Conservation (phyloP, 1,140 invertebrate species). For the Neoseiulus cucumeris region DNA sequence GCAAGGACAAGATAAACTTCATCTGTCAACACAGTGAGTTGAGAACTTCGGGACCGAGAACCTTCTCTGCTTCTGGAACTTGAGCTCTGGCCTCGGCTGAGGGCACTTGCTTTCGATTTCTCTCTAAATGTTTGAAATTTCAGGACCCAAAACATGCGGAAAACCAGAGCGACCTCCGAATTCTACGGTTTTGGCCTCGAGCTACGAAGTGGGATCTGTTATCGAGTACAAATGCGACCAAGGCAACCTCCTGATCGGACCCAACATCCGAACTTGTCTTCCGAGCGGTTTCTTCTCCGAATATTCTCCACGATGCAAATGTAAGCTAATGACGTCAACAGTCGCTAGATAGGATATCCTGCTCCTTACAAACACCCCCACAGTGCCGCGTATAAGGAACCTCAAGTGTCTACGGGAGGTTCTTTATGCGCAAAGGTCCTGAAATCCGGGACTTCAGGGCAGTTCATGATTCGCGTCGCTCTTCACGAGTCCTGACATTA, state of each 20-base stretch:
- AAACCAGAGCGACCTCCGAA: constrained; percentile 76
- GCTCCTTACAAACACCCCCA: too few relatives aligned
- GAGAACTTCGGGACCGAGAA: background rate
- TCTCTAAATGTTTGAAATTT: too few relatives aligned
- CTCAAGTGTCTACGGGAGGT: too few relatives aligned
- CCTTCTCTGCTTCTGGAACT: background rate
- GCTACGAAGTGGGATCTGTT: constrained; percentile 58
- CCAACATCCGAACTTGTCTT: constrained; percentile 54
- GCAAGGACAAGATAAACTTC: constrained; percentile 60
- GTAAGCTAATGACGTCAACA: constrained; percentile 43
- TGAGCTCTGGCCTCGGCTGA: too few relatives aligned
- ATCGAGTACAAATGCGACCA: constrained; percentile 68
- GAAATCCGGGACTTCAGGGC: too few relatives aligned
- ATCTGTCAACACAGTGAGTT: constrained; percentile 82
- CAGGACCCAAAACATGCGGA: constrained; percentile 70
- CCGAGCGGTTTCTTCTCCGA: constrained; percentile 82
- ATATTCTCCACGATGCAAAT: constrained; percentile 75
- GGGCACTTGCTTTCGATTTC: too few relatives aligned
- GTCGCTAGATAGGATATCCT: too few relatives aligned
- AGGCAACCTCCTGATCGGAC: constrained; percentile 66
- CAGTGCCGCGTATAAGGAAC: too few relatives aligned
- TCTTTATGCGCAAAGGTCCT: too few relatives aligned
- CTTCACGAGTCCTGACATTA: too few relatives aligned
- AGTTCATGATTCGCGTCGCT: too few relatives aligned
- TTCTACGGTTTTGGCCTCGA: constrained; percentile 51